Evolutionary conservation across 2,113 vertebrate species (phyloP).

Genomic region (Odocoileus hemionus): DNA sequence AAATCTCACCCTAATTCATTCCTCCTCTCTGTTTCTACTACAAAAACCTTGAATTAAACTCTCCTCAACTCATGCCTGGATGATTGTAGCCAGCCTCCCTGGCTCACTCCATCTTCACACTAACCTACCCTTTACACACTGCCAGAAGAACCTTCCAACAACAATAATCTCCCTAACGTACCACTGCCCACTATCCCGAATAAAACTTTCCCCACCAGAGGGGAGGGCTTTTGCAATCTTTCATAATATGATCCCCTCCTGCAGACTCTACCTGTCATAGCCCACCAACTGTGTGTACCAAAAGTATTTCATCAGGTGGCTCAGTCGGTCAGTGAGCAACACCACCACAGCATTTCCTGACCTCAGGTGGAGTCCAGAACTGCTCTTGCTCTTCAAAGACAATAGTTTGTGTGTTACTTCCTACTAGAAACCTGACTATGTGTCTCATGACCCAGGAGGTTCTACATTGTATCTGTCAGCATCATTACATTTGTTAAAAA

Average conservation of each 20-base stretch:
- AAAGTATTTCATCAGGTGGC: not conserved
- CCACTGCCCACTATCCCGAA: not conserved
- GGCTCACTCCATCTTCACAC: too few species aligned
- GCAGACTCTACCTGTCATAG: not conserved
- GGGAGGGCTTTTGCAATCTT: not conserved
- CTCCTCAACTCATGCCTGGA: not conserved
- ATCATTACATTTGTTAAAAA: not conserved
- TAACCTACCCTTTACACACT: not conserved
- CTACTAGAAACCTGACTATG: not conserved
- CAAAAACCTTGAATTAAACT: not conserved
- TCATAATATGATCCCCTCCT: not conserved
- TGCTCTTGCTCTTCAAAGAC: not conserved
- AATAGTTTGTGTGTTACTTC: not conserved
- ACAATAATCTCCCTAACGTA: not conserved
- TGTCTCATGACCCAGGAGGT: not conserved
- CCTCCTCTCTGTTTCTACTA: not conserved
- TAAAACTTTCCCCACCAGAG: not conserved
- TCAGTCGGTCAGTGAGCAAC: not conserved
- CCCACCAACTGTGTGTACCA: not conserved
- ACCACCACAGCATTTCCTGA: not conserved
- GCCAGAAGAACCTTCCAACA: not conserved
- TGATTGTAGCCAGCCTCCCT: not conserved
- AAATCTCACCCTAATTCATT: not conserved
- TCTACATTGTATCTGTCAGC: not conserved
- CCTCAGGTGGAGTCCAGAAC: rapidly evolving